Evolutionary conservation across 2,113 vertebrate species (phyloP).

Genomic region (Oenanthe melanoleuca): DNA sequence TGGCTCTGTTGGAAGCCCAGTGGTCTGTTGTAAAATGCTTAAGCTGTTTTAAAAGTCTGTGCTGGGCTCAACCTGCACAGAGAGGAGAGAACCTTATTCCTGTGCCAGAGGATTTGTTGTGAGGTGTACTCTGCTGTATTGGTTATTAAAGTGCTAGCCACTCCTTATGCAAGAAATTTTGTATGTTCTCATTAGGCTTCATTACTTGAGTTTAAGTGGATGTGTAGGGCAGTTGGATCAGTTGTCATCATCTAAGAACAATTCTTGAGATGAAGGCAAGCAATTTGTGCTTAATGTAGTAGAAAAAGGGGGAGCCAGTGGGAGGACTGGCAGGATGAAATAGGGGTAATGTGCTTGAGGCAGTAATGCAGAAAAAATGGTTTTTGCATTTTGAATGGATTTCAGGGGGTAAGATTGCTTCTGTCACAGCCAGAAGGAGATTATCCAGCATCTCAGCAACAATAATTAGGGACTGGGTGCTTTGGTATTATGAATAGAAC

Average conservation of each 20-base stretch:
- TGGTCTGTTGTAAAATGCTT: neutral
- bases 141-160: neutral
- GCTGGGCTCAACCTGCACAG: neutral
- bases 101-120: neutral
- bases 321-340: conserved; percentile 23
- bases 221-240: conserved; percentile 7
- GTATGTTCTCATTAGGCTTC: neutral
- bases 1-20: neutral
- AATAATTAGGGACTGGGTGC: neutral
- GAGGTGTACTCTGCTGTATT: neutral
- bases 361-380: conserved; percentile 46
- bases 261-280: conserved; percentile 39
- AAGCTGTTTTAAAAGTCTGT: neutral
- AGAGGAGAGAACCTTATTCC: fast-evolving
- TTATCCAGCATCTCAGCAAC: neutral
- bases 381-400: conserved; percentile 63
- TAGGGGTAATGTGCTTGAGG: conserved; percentile 22
- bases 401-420: conserved; percentile 18
- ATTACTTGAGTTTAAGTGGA: conserved; percentile 37
- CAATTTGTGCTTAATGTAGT: conserved; percentile 56
- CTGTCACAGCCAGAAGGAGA: conserved; percentile 6
- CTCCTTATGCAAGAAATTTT: neutral
- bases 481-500: neutral
- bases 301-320: conserved; percentile 28
- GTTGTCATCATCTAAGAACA: conserved; percentile 17